Base-by-base conservation (phyloP, 2,113 vertebrate species). In the Ailuropoda melanoleuca region DNA sequence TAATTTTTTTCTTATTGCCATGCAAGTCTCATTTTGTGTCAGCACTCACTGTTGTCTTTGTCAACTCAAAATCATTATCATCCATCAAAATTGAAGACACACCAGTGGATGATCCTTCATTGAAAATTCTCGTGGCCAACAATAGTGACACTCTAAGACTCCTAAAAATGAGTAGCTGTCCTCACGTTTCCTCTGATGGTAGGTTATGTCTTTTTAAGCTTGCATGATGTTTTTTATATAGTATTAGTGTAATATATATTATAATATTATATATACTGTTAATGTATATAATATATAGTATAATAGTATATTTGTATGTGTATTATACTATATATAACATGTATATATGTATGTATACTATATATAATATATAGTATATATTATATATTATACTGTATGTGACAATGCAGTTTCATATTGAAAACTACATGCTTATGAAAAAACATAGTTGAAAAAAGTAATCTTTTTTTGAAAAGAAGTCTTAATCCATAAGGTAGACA, bases 101-200 rank as follows among this genome's bases (percentile, higher is more conserved):
- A 3, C 99, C 99, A 2, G 98, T 99, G 64, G 99, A 99, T 96
- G 99, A 99, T 97, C 99, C 99, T 93, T 99, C 99, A 24, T 95
- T 99, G 96, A 99, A 99, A 92, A 99, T 99, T 94, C 98, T 99
- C 26, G 99, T 99, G 68, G 99, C 99, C 83, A 99, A 99, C 98
- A 99, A 99, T 24, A 99, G 99, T 37, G 99, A 99, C 80, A 99
- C 98, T 50, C 97, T 99, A 18, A 99, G 98, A 97, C 98, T 99
- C 43, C 97, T 99, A 4, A 99, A 99, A 98, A 99, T 99, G 99
- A 99, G 99, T 93, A 99, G 99, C 96, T 99, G 99, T 98, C 99
- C 99, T 97, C 98, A 99, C 23, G 98, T 99, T 31, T 99, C 99
- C 66, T 99, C 99, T 96, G 99, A 99, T 96, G 99, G 99, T 99